These are phyloP conservation scores for Amphipyra berbera DNA, from an alignment of 2,888 invertebrate genomes.

Conservation along the genomic window DNA sequence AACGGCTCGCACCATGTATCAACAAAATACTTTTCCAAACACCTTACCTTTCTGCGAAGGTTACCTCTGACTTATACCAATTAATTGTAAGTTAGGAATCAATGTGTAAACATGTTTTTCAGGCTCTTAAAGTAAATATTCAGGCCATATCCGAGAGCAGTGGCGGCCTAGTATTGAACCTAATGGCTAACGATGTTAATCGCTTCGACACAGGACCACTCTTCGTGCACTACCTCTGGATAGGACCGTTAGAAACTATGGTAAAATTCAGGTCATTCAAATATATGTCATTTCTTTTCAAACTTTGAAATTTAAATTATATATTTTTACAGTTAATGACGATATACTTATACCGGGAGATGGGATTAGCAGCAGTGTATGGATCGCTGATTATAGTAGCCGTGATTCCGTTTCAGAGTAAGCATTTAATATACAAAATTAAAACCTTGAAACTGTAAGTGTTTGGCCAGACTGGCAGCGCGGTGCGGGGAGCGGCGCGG, in stretches of 20 bases:
- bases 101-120: constrained; percentile 37
- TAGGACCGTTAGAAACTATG: constrained; percentile 92
- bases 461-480: too few relatives aligned
- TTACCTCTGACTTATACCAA: not conserved
- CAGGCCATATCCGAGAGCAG: constrained; percentile 82
- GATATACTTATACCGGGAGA: constrained; percentile 88
- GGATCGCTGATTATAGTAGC: constrained; percentile 86
- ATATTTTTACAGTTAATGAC: constrained; percentile 77
- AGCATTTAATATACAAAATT: constrained; percentile 44
- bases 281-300: not conserved
- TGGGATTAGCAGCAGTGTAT: constrained; percentile 87
- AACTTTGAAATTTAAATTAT: not conserved
- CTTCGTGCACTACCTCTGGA: constrained; percentile 93
- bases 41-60: too few relatives aligned
- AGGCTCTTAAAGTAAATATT: constrained; percentile 83
- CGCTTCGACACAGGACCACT: constrained; percentile 93
- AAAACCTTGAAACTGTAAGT: not conserved
- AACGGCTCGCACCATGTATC: too few relatives aligned
- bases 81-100: too few relatives aligned
- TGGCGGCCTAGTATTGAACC: constrained; percentile 88
- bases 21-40: too few relatives aligned
- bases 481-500: too few relatives aligned
- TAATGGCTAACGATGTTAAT: constrained; percentile 94
- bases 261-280: constrained; percentile 69
- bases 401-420: constrained; percentile 87